phyloP scores from a whole-genome alignment of 2,113 vertebrate genomes.

The Cinclus cinclus region DNA sequence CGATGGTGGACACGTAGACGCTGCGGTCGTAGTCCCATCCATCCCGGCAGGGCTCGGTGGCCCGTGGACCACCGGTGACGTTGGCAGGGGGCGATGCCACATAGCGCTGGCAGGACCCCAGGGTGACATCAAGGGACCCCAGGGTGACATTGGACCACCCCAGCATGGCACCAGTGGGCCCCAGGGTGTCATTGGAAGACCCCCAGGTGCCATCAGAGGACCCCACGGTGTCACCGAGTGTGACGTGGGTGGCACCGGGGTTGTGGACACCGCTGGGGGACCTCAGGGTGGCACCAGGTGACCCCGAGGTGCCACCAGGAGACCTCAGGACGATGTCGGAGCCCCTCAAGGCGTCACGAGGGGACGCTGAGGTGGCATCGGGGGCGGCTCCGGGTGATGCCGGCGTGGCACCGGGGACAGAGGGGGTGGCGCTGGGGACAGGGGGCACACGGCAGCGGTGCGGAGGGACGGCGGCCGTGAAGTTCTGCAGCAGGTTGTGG shows the following conservation, averaged over 20 bases:
- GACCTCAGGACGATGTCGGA: accelerated
- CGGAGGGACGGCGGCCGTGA: slow-evolving; percentile 72
- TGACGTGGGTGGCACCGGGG: accelerated
- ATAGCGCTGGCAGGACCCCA: slow-evolving; percentile 1
- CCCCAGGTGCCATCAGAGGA: neutral
- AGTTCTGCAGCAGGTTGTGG: slow-evolving; percentile 86
- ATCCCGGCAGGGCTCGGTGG: slow-evolving; percentile 65
- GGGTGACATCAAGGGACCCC: neutral
- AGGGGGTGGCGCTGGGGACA: neutral
- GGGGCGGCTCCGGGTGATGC: neutral
- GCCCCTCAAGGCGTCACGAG: neutral
- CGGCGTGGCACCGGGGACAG: neutral
- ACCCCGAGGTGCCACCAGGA: neutral
- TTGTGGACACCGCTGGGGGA: neutral
- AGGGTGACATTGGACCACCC: neutral
- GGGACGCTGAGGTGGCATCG: accelerated
- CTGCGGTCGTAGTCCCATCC: slow-evolving; percentile 77
- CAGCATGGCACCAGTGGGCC: accelerated
- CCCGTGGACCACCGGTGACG: neutral
- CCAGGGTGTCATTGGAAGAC: neutral
- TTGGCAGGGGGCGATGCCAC: neutral
- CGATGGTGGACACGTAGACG: slow-evolving; percentile 74
- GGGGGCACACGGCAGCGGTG: slow-evolving; percentile 67
- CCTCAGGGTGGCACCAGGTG: neutral
- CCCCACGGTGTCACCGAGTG: accelerated